Conservation (phyloP, 2,113 vertebrate species). For the Anser cygnoides region DNA sequence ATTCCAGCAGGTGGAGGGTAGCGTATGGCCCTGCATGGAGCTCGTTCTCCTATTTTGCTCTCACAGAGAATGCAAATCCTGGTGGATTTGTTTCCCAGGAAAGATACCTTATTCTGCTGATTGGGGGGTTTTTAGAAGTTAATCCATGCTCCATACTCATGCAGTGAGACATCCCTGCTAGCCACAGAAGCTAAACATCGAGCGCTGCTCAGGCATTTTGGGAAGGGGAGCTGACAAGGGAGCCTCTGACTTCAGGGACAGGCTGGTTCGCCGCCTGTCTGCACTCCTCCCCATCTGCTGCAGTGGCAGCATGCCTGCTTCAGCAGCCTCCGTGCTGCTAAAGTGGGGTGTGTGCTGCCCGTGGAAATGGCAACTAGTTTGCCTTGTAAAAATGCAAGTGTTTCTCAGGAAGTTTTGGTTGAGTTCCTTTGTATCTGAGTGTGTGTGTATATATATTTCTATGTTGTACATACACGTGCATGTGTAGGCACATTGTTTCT, state of each 20-base stretch:
- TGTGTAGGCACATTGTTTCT: neutral
- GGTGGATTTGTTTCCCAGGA: neutral
- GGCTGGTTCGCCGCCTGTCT: neutral
- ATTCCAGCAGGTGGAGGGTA: neutral
- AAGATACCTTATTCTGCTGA: neutral
- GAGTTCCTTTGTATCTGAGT: neutral
- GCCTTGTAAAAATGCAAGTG: neutral
- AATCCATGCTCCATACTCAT: neutral
- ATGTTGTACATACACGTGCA: neutral
- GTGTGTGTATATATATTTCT: neutral
- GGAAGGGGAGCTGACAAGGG: neutral
- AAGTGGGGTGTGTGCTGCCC: neutral
- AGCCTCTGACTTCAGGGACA: neutral
- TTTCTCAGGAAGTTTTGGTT: neutral
- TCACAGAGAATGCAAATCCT: neutral
- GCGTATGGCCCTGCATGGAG: accelerated
- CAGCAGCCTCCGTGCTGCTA: neutral
- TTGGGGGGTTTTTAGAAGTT: neutral
- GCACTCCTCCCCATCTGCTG: neutral
- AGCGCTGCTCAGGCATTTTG: neutral
- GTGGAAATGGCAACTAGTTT: neutral
- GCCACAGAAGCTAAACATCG: neutral
- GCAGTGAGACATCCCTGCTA: neutral
- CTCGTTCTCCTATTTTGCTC: neutral
- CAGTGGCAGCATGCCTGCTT: neutral